Evolutionary conservation across 1,140 invertebrate genomes (phyloP), one percentile per base, ranked within the genome.

Genomic region (Drosophila sechellia): DNA sequence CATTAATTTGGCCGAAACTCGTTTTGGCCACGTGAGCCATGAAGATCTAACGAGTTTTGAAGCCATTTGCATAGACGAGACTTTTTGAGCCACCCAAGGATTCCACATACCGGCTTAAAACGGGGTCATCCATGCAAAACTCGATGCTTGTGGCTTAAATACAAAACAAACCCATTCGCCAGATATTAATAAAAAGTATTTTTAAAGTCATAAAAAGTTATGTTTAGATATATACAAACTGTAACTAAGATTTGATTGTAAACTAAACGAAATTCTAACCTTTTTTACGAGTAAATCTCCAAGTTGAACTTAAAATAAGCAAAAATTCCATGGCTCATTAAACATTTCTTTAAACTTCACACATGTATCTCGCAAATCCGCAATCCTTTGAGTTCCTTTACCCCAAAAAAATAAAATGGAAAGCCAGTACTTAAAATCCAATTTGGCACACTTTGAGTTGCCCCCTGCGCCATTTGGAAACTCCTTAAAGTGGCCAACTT

Each of bases 401-500:
- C 45, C 27, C 27, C 5, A 6, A 6, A 17, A 43, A 43, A 46
- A 45, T 13, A 22, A 46, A 1, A 22, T 22, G 5, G 8, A 66
- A 71, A 37, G 48, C 31, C 45, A 52, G 55, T 56, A 52, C 54
- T 72, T 72, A 71, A 71, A 72, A 39, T 35, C 37, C 69, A 70
- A 70, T 71, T 72, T 53, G 46, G 69, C 39, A 12, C 54, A 39
- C 59, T 60, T 27, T 39, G 31, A 37, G 35, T 12, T 39, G n/a
- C 46, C 34, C 64, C 40, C n/a, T 27, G 64, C 37, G 31, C 37
- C 64, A 68, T 65, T 68, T 68, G 64, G 25, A 43, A 66, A 50
- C 64, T 68, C 64, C 60, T 65, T 65, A 65, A 68, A 68, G 65
- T 68, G 64, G 55, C 53, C 70, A 71, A 50, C 69, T 60, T 72